These are phyloP conservation scores for Papilio helenus DNA, from an alignment of 1,140 invertebrate species.

Conservation along the genomic window DNA sequence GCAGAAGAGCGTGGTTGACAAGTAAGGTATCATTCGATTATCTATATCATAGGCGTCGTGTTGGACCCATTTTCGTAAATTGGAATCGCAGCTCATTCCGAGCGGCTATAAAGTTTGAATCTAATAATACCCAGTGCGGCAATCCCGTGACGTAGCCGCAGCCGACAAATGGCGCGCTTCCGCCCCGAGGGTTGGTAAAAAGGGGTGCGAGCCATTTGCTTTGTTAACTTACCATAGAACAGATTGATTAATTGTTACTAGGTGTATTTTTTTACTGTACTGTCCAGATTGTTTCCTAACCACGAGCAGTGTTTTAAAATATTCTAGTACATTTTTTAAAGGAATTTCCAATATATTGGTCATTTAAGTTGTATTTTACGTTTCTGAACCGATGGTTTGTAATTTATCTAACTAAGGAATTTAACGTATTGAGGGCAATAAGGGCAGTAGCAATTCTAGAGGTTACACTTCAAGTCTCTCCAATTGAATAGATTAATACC, in stretches of 20 bases:
- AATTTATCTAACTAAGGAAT: neutral
- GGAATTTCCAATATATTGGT: too few species aligned
- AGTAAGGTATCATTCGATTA: too few species aligned
- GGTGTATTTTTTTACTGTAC: neutral
- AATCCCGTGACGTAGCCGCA: conserved; percentile 27
- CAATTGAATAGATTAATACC: conserved; percentile 32
- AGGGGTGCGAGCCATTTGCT: conserved; percentile 7
- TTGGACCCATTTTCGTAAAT: too few species aligned
- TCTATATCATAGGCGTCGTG: too few species aligned
- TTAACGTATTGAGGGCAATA: neutral
- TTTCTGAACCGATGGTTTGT: too few species aligned
- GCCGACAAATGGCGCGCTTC: conserved; percentile 30
- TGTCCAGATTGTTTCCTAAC: neutral
- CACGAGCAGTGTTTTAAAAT: too few species aligned
- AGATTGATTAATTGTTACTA: conserved; percentile 15
- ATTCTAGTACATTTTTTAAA: too few species aligned
- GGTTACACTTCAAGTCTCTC: conserved; percentile 12
- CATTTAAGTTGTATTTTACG: too few species aligned
- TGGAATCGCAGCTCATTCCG: too few species aligned
- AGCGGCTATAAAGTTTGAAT: neutral
- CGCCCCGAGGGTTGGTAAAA: conserved; percentile 21
- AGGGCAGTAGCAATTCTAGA: conserved; percentile 26
- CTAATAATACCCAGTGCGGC: neutral
- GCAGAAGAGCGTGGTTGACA: too few species aligned
- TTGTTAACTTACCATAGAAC: conserved; percentile 10